phyloP scores from a whole-genome alignment of 2,888 invertebrate species.

The Lochmaea capreae region DNA sequence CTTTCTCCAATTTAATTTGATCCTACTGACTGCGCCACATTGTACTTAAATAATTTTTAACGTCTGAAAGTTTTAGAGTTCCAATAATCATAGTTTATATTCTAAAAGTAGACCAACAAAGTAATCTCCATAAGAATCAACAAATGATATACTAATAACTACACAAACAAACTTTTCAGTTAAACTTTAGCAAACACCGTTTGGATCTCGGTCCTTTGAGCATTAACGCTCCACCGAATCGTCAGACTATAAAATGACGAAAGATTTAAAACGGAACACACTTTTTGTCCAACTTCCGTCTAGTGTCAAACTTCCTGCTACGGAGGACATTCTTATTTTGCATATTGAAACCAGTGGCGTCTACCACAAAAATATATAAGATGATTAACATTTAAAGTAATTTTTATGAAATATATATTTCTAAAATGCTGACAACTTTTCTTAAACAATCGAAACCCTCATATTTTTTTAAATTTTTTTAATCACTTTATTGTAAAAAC shows the following conservation, averaged over 20 bases:
- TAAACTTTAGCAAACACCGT: not conserved
- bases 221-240: slow-evolving; percentile 49
- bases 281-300: slow-evolving; percentile 58
- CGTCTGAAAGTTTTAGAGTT: not conserved
- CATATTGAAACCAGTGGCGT: slow-evolving; percentile 48
- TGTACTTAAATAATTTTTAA: not conserved
- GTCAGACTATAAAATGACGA: slow-evolving; percentile 58
- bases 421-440: no score
- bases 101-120: not conserved
- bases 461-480: not conserved
- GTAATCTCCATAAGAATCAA: slow-evolving; percentile 1
- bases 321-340: slow-evolving; percentile 58
- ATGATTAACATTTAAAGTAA: no score
- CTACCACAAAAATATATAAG: not conserved
- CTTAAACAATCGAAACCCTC: not conserved
- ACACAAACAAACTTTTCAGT: not conserved
- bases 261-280: slow-evolving; percentile 60
- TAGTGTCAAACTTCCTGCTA: slow-evolving; percentile 41
- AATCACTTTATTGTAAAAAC: no score
- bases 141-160: not conserved
- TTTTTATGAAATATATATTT: no score
- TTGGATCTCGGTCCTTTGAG: slow-evolving; percentile 28
- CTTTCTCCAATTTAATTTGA: not conserved
- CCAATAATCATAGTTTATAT: not conserved
- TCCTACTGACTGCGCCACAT: not conserved